phyloP scores from a whole-genome alignment of 2,888 invertebrate species.

The Aspidapion aeneum region DNA sequence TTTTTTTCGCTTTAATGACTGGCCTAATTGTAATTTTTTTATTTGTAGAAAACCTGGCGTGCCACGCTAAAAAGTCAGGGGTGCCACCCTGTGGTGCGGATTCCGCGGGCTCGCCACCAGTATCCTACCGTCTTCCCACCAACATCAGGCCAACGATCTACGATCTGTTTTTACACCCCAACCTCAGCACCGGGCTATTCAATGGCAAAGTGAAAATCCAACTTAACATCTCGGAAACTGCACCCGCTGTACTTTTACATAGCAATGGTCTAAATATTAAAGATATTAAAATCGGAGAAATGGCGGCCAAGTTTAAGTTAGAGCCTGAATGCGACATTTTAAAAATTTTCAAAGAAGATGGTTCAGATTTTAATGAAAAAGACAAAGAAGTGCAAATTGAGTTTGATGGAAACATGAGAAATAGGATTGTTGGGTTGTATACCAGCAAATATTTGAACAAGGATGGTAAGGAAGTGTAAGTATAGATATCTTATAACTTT shows the following conservation, averaged over 20 bases:
- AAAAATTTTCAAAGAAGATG: slow-evolving; percentile 34
- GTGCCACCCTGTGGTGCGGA: too few relatives aligned
- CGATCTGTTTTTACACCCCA: slow-evolving; percentile 63
- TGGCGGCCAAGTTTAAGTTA: slow-evolving; percentile 27
- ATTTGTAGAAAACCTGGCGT: too few relatives aligned
- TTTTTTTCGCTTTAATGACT: too few relatives aligned
- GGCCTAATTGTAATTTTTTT: too few relatives aligned
- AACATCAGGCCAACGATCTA: slow-evolving; percentile 62
- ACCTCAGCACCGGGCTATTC: slow-evolving; percentile 48
- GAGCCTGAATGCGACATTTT: slow-evolving; percentile 34
- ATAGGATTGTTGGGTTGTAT: slow-evolving; percentile 71
- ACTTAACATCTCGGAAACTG: slow-evolving; percentile 47
- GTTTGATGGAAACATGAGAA: slow-evolving; percentile 62
- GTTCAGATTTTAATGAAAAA: slow-evolving; percentile 26
- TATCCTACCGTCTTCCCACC: slow-evolving; percentile 55
- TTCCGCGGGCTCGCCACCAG: too few relatives aligned
- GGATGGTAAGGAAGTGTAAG: slow-evolving; percentile 48
- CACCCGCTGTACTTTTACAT: slow-evolving; percentile 57
- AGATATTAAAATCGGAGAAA: slow-evolving; percentile 40
- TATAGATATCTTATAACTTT: too few relatives aligned
- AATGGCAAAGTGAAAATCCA: slow-evolving; percentile 48
- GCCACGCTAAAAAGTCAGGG: too few relatives aligned
- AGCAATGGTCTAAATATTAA: slow-evolving; percentile 56
- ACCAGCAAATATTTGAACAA: slow-evolving; percentile 58
- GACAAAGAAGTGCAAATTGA: slow-evolving; percentile 56